A percentile compares a stretch with the other conserved stretches of the same genome.
phyloP scores from a whole-genome alignment of 2,797 vertebrate species.

The Labeo calbasu region DNA sequence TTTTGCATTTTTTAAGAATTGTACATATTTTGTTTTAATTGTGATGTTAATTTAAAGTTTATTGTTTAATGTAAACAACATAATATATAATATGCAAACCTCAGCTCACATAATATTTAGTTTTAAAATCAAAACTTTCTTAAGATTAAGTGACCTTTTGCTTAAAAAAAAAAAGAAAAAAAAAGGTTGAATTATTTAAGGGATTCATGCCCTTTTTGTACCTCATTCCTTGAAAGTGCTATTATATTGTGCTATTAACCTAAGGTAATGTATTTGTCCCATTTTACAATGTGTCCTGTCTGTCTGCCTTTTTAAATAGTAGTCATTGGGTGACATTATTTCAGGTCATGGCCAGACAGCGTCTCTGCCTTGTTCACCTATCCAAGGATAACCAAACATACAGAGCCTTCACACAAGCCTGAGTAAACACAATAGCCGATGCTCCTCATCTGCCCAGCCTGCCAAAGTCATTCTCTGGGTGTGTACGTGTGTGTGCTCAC shows the following conservation, averaged over 20 bases:
- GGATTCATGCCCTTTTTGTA: not conserved
- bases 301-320: not conserved
- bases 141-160: not conserved
- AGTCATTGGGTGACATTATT: constrained; percentile 10
- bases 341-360: constrained; percentile 42
- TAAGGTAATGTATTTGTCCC: not conserved
- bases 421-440: constrained; percentile 58
- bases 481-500: constrained; percentile 56
- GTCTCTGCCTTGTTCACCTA: constrained; percentile 31
- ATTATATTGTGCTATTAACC: not conserved
- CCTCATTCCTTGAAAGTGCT: not conserved
- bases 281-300: not conserved
- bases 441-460: constrained; percentile 22
- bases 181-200: not conserved
- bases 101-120: not conserved
- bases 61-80: not conserved
- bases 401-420: constrained; percentile 50
- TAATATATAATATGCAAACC: not conserved
- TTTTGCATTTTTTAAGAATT: not conserved
- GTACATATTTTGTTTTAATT: not conserved
- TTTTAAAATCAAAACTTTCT: not conserved
- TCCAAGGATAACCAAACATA: constrained; percentile 54
- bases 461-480: constrained; percentile 42
- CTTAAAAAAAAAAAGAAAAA: not conserved
- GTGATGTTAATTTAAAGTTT: not conserved